Percentiles rank a stretch among this genome's conserved stretches.
Evolutionary conservation across 2,888 invertebrate species (phyloP).

Genomic region (Eudemis profundana): DNA sequence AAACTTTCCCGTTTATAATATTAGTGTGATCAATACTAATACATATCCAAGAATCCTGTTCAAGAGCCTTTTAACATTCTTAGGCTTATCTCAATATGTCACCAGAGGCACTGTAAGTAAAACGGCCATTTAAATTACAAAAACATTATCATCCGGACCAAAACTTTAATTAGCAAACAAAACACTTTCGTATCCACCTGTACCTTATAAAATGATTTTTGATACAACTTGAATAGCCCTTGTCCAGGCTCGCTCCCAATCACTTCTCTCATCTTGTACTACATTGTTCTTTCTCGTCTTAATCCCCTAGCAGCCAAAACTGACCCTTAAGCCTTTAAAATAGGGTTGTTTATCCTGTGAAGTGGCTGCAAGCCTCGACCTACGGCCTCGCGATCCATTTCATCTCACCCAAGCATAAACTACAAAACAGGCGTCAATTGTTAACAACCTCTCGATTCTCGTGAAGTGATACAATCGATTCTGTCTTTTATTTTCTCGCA

Average conservation of each 20-base stretch:
- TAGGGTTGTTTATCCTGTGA: conserved; percentile 51
- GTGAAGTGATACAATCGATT: conserved; percentile 80
- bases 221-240: conserved; percentile 52
- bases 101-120: too few relatives aligned
- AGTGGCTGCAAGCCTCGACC: conserved; percentile 60
- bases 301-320: conserved; percentile 51
- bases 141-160: background rate
- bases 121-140: background rate
- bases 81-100: too few relatives aligned
- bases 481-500: conserved; percentile 77
- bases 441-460: conserved; percentile 82
- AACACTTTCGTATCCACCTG: conserved; percentile 36
- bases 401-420: conserved; percentile 80
- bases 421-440: conserved; percentile 81
- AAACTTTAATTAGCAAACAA: conserved; percentile 11
- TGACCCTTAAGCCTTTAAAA: conserved; percentile 51
- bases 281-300: conserved; percentile 64
- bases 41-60: too few relatives aligned
- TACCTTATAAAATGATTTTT: conserved; percentile 45
- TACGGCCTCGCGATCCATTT: conserved; percentile 81
- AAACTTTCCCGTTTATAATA: too few relatives aligned
- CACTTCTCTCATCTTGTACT: conserved; percentile 72
- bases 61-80: too few relatives aligned
- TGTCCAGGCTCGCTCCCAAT: conserved; percentile 64
- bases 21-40: too few relatives aligned